Base-by-base conservation (phyloP, 2,113 vertebrate genomes). In the Pipa parva region DNA sequence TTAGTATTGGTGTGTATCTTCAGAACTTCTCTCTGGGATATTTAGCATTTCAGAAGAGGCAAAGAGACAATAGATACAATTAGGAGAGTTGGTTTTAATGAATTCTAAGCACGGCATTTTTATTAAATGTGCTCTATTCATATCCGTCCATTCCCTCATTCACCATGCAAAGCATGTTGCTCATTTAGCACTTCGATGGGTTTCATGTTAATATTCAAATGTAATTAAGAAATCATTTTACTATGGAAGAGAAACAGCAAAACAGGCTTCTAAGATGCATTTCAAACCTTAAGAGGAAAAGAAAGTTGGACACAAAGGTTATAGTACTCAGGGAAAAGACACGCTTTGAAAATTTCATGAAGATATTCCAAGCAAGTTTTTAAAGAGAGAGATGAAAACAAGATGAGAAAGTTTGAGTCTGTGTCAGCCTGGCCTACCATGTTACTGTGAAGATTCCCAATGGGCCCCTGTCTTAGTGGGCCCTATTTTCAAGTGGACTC, bases 151-250 rank as follows among this genome's bases (percentile, higher is more conserved):
- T 6, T 24, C 48, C 15, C 56, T 60, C 13, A 21, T 69, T 69
- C 33, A n/a, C 22, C 45, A 68, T 68, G 65, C 65, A 59, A 58
- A 69, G 33, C 48, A 60, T 26, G 25, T 24, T 28, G 31, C 50
- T 60, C 57, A 69, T 69, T 69, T 69, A 60, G 65, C 65, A 59
- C 29, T 8, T 28, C 31, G 18, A 52, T 39, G 10, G 57, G 22
- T 33, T 52, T 11, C 21, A 29, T 9, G 46, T 69, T 60, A 69
- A 69, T 69, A 69, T 69, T 69, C 57, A 60, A 60, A 69, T 69
- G 65, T 69, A 69, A 69, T 69, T 69, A 69, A 69, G 48, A 69
- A 52, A 60, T 69, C 65, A 51, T 54, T 69, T 69, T 59, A 51
- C 51, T 60, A 69, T 69, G 57, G 48, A 69, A 22, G 65, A 60